These are phyloP conservation scores for Drosophila willistoni DNA, from an alignment of 1,140 invertebrate genomes.

Conservation along the genomic window DNA sequence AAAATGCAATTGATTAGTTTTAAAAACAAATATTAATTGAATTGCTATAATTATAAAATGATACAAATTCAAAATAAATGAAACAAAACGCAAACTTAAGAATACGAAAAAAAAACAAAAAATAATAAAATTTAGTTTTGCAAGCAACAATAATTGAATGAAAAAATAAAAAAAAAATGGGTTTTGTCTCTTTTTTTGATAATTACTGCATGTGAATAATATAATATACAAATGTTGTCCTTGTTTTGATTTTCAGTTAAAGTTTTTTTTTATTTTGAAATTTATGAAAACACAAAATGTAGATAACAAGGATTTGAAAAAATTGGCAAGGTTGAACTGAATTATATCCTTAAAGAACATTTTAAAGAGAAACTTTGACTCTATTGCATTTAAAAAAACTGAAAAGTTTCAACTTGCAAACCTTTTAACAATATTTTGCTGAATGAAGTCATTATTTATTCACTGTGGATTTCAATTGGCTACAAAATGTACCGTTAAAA, in stretches of 20 bases:
- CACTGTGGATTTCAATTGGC: background rate
- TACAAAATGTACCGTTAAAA: slow-evolving; percentile 7
- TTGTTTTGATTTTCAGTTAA: no score
- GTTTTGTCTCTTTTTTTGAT: no score
- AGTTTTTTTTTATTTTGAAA: no score
- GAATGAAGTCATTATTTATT: background rate
- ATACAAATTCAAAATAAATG: slow-evolving; percentile 46
- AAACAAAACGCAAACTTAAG: slow-evolving; percentile 66
- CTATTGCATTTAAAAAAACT: no score
- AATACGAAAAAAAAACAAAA: slow-evolving; percentile 22
- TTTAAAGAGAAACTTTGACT: no score
- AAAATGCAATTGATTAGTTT: slow-evolving; percentile 73
- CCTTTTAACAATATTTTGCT: background rate
- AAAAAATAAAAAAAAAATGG: slow-evolving; percentile 20
- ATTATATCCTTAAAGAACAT: background rate
- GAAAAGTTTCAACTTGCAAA: no score
- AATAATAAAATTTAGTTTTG: slow-evolving; percentile 61
- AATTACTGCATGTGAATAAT: no score
- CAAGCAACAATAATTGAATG: slow-evolving; percentile 58
- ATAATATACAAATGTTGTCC: no score
- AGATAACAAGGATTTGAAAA: no score
- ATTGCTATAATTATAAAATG: slow-evolving; percentile 48
- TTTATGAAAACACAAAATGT: no score
- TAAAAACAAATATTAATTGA: slow-evolving; percentile 63
- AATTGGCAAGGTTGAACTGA: no score